These are phyloP conservation scores for Penaeus monodon DNA, from an alignment of 2,888 invertebrate genomes.

Conservation along the genomic window DNA sequence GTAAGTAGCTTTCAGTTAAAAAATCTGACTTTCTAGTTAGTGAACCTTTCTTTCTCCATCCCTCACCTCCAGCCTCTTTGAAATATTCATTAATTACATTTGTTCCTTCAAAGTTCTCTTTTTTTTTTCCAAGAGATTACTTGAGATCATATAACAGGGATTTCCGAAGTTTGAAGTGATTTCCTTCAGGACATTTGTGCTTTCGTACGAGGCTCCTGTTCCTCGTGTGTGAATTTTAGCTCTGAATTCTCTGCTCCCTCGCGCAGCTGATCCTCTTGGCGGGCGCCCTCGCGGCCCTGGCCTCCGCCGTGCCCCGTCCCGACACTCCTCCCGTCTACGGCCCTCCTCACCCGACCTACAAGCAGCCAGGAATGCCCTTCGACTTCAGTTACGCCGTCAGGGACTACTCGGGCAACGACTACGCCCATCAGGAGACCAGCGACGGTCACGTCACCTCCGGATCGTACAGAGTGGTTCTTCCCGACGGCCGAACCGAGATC, in stretches of 20 bases:
- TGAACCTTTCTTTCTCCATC: too few relatives aligned
- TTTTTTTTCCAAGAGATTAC: too few relatives aligned
- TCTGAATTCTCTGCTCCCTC: neutral
- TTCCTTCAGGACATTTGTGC: too few relatives aligned
- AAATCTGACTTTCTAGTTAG: too few relatives aligned
- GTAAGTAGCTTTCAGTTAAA: too few relatives aligned
- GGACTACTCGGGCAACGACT: constrained; percentile 26
- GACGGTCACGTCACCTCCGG: constrained; percentile 21
- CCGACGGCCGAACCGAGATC: constrained; percentile 29
- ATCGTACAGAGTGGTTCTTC: constrained; percentile 3
- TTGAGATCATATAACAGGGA: too few relatives aligned
- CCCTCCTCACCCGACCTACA: neutral
- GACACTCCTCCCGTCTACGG: neutral
- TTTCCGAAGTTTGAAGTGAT: too few relatives aligned
- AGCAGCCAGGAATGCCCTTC: constrained; percentile 12
- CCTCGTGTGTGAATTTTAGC: too few relatives aligned
- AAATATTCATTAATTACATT: too few relatives aligned
- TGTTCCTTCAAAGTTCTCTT: too few relatives aligned
- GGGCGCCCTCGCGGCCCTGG: neutral
- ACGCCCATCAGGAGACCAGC: neutral
- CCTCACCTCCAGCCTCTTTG: too few relatives aligned
- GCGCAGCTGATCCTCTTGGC: neutral
- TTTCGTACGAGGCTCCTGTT: too few relatives aligned
- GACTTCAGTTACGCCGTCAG: constrained; percentile 35
- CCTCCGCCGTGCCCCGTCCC: constrained; percentile 1